Evolutionary conservation across 2,888 invertebrate genomes (phyloP).

Genomic region (Thumatha senex): DNA sequence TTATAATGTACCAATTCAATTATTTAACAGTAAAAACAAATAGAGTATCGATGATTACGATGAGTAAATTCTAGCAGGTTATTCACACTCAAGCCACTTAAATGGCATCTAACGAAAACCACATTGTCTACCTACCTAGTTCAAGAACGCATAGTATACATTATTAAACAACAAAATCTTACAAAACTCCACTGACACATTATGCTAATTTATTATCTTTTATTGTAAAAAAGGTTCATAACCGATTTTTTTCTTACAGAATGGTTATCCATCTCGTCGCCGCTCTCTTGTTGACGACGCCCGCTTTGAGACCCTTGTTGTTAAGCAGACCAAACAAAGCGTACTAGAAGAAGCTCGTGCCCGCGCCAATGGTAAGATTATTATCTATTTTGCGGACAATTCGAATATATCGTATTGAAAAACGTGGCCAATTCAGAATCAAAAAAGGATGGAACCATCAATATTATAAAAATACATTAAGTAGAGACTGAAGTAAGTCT

Average conservation of each 20-base stretch:
- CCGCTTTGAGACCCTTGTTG: constrained; percentile 97
- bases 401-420: too few species aligned
- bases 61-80: background rate
- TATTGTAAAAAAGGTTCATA: too few species aligned
- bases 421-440: too few species aligned
- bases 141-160: too few species aligned
- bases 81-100: background rate
- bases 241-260: constrained; percentile 85
- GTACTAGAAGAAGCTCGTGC: constrained; percentile 95
- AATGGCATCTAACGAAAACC: too few species aligned
- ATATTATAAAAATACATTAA: too few species aligned
- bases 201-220: too few species aligned
- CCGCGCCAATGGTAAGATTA: constrained; percentile 90
- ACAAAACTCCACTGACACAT: too few species aligned
- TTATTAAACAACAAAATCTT: too few species aligned
- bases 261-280: constrained; percentile 97
- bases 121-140: too few species aligned
- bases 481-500: too few species aligned
- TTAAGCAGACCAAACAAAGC: constrained; percentile 96
- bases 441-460: too few species aligned
- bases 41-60: background rate
- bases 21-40: background rate
- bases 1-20: background rate
- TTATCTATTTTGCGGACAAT: background rate
- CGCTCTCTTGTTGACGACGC: constrained; percentile 99